These are phyloP conservation scores for Eidolon dupreanum DNA, from an alignment of 2,797 vertebrate genomes.

Conservation along the genomic window DNA sequence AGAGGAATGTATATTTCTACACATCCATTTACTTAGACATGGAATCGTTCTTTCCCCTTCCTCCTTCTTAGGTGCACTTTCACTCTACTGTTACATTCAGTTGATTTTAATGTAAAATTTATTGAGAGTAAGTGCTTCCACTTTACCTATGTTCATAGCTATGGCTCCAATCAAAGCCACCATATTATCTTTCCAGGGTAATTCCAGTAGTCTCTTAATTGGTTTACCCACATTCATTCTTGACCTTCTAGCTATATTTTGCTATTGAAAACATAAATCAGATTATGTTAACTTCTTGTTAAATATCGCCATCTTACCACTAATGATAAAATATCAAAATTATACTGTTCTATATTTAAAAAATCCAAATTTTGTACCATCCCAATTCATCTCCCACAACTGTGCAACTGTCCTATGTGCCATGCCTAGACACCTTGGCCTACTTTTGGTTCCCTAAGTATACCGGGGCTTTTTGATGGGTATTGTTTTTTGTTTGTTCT, in stretches of 20 bases:
- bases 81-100: not conserved
- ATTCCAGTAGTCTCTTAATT: not conserved
- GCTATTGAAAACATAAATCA: not conserved
- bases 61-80: not conserved
- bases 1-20: not conserved
- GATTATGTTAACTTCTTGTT: not conserved
- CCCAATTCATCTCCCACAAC: not conserved
- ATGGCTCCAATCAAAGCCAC: not conserved
- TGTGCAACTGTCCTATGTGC: not conserved
- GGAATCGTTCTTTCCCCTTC: not conserved
- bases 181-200: not conserved
- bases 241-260: not conserved
- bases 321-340: not conserved
- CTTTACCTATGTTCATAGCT: not conserved
- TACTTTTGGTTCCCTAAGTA: not conserved
- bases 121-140: not conserved
- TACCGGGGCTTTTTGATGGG: accelerated
- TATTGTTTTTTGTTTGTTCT: not conserved
- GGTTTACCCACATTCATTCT: not conserved
- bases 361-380: not conserved
- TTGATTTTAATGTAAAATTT: not conserved
- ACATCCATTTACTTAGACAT: not conserved
- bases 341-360: not conserved
- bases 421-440: not conserved
- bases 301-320: not conserved